These are phyloP conservation scores for Cydia fagiglandana DNA, from an alignment of 1,140 invertebrate species.

Conservation along the genomic window DNA sequence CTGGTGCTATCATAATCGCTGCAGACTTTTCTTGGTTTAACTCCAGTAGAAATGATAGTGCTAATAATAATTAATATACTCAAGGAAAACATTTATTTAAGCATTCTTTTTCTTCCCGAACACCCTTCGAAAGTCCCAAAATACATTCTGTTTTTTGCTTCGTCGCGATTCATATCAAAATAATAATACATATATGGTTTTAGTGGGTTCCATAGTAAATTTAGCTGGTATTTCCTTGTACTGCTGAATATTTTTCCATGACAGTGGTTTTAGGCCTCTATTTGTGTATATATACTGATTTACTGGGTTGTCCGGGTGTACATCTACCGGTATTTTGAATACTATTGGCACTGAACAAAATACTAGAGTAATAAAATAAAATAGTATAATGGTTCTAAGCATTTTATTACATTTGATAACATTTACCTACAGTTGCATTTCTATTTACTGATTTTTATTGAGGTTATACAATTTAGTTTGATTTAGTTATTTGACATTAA, in stretches of 20 bases:
- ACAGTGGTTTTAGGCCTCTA: slow-evolving; percentile 38
- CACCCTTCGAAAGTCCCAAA: background rate
- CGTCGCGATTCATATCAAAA: background rate
- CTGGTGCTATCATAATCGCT: too few species aligned
- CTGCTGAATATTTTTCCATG: slow-evolving; percentile 38
- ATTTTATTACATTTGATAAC: too few species aligned
- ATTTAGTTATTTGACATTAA: too few species aligned
- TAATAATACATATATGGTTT: background rate
- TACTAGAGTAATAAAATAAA: background rate
- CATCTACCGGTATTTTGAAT: slow-evolving; percentile 41
- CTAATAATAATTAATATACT: too few species aligned
- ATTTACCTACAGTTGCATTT: too few species aligned
- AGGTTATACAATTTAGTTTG: too few species aligned
- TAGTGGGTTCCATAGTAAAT: slow-evolving; percentile 5
- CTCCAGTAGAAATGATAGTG: too few species aligned
- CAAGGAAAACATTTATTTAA: background rate
- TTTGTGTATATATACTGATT: slow-evolving; percentile 45
- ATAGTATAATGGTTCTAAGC: background rate
- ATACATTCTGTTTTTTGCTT: background rate
- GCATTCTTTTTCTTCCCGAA: background rate
- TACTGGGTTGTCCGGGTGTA: slow-evolving; percentile 39
- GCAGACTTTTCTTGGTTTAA: too few species aligned
- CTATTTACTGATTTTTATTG: too few species aligned
- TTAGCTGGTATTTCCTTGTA: slow-evolving; percentile 40
- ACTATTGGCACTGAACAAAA: slow-evolving; percentile 36